These are phyloP conservation scores for Polypterus bichir DNA, from an alignment of 2,113 vertebrate genomes.

Conservation along the genomic window DNA sequence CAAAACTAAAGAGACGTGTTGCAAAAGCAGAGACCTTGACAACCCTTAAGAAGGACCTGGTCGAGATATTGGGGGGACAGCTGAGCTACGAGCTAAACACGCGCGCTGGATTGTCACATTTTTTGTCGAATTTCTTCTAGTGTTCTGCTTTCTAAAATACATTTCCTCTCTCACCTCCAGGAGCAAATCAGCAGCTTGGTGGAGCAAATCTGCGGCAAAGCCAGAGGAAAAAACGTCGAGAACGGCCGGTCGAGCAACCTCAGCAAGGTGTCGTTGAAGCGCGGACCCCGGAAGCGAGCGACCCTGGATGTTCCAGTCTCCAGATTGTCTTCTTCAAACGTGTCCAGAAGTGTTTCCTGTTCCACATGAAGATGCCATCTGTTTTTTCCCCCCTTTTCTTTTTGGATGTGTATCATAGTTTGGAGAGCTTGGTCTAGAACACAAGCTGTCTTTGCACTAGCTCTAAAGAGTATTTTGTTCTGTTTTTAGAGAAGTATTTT, in stretches of 20 bases:
- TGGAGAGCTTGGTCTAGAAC: slow-evolving; percentile 81
- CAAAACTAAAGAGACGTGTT: no score
- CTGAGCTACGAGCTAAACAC: no score
- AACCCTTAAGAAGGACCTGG: no score
- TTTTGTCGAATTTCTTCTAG: no score
- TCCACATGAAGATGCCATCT: slow-evolving; percentile 67
- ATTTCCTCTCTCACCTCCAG: slow-evolving; percentile 35
- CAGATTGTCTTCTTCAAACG: slow-evolving; percentile 71
- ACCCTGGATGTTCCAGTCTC: slow-evolving; percentile 79
- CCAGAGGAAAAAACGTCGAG: slow-evolving; percentile 62
- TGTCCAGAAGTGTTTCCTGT: slow-evolving; percentile 71
- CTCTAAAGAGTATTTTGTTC: slow-evolving; percentile 91
- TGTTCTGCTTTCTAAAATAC: no score
- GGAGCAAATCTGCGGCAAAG: slow-evolving; percentile 90
- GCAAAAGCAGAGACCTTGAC: no score
- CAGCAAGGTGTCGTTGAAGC: slow-evolving; percentile 77
- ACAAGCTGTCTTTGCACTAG: slow-evolving; percentile 99
- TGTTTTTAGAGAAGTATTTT: slow-evolving; percentile 74
- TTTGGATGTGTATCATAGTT: slow-evolving; percentile 69
- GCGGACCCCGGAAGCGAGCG: slow-evolving; percentile 81
- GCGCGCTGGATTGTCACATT: no score
- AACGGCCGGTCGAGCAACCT: slow-evolving; percentile 60
- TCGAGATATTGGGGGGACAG: no score
- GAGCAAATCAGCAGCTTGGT: slow-evolving; percentile 94
- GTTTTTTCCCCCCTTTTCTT: slow-evolving; percentile 41